Evolutionary conservation across 2,797 vertebrate species (phyloP), one percentile per base, ranked within the genome.

Genomic region (Podarcis lilfordi): DNA sequence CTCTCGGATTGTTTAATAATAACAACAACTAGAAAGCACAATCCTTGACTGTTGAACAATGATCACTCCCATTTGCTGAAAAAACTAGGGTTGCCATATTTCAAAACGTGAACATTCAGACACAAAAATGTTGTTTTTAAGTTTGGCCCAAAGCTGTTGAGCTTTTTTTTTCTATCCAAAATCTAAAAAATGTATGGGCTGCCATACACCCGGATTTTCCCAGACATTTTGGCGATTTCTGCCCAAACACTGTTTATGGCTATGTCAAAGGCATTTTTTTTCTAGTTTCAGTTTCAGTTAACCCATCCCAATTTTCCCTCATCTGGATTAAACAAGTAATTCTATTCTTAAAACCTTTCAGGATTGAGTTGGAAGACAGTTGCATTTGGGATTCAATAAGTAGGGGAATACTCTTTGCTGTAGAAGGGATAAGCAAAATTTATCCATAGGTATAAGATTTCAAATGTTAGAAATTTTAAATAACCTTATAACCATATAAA

Each of bases 271-370:
- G 69, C 78, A 15, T 88, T 84, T 75, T 55, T 64, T 29, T 64
- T 76, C 43, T 43, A 17, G 9, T 40, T 89, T 74, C 17, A 61
- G 29, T 37, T 91, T 84, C 86, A 37, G 3, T 91, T 92, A 43
- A 80, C 94, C 85, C 77, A 55, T 11, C 4, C 64, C 27, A 88
- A 66, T 0, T 87, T 82, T 82, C 25, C 79, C 1, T 72, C 27
- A 29, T 37, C 23, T 79, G 32, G 66, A 45, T 4, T 82, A 76
- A 88, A 85, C 55, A n/a, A 83, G 89, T 89, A 40, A 80, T 68
- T 77, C 21, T 80, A 88, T 80, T 85, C 37, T 64, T 37, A 88
- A 88, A 92, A 90, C 88, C 61, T 64, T 37, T 55, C 10, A 21
- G 37, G 19, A 10, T 6, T 68, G 21, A 68, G 8, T 8, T 86